Percentiles rank a stretch among this genome's conserved stretches.
phyloP scores from a whole-genome alignment of 2,113 vertebrate species.

The Microcebus murinus region DNA sequence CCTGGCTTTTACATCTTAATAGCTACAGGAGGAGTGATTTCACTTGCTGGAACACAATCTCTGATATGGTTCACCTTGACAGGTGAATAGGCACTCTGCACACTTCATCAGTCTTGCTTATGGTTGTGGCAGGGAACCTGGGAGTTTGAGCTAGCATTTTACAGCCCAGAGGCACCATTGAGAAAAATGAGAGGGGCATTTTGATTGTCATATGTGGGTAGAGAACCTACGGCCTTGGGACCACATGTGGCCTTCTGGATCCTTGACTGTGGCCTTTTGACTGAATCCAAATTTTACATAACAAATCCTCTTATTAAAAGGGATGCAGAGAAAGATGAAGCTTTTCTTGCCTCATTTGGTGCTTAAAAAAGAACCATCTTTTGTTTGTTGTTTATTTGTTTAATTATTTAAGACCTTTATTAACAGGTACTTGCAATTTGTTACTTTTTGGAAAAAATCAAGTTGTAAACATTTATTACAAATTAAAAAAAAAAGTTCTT shows the following conservation, averaged over 20 bases:
- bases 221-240: no score
- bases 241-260: no score
- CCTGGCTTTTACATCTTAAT: not conserved
- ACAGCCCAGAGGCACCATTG: not conserved
- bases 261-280: no score
- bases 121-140: not conserved
- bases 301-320: no score
- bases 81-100: not conserved
- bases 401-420: slow-evolving; percentile 93
- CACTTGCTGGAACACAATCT: not conserved
- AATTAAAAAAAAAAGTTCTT: no score
- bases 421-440: slow-evolving; percentile 93
- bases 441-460: slow-evolving; percentile 85
- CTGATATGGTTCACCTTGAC: not conserved
- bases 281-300: no score
- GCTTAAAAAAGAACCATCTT: no score
- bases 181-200: not conserved
- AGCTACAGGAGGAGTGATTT: not conserved
- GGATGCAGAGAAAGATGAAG: no score
- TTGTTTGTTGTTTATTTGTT: no score
- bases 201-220: not conserved
- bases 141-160: not conserved
- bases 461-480: no score
- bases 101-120: not conserved
- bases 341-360: no score